Base-by-base conservation (phyloP, 2,797 vertebrate species). In the Oryzias sinensis region DNA sequence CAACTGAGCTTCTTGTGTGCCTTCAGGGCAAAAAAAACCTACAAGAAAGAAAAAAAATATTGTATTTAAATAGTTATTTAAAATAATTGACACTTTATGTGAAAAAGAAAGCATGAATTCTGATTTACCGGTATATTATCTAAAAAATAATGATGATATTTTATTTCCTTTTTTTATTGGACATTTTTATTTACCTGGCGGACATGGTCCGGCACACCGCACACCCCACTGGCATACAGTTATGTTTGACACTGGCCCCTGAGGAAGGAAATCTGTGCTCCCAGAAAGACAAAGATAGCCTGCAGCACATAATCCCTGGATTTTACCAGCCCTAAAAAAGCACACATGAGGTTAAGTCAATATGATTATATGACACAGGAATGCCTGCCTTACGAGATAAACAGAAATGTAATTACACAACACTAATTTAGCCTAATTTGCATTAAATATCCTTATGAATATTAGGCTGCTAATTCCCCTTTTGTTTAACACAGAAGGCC, bases 21-120 rank as follows among this genome's bases (percentile, higher is more conserved):
- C 95, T 50, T 93, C 92, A 2, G 88, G 89, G 66, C 97, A 98
- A 79, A 93, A 98, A 75, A 93, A 94, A 22, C 95, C 96, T 99
- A 54, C 5, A 49, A 61, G 29, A 48, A 73, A 52, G 24, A 65
- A 63, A 5, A 18, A 33, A 8, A 47, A 1, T 16, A 18, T 15
- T 20, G 16, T n/a, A 22, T 11, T 18, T 46, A 41, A 16, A 49
- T 46, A 0, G 9, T 33, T 9, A 11, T 33, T 33, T 9, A 2
- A 33, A 33, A 33, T 33, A 33, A 2, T 33, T 33, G 9, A 33
- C 29, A 11, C 29, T 9, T 33, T 2, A 9, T 33, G 8, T 9
- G 29, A 33, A 33, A 11, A 11, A 33, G 9, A 9, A 33, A 22
- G 20, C 3, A 9, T 33, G 33, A 33, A 22, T 22, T 22, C 27